Percentiles rank a stretch among this genome's conserved stretches.
Conservation (phyloP, 1,140 invertebrate genomes). For the Archegozetes longisetosus region DNA sequence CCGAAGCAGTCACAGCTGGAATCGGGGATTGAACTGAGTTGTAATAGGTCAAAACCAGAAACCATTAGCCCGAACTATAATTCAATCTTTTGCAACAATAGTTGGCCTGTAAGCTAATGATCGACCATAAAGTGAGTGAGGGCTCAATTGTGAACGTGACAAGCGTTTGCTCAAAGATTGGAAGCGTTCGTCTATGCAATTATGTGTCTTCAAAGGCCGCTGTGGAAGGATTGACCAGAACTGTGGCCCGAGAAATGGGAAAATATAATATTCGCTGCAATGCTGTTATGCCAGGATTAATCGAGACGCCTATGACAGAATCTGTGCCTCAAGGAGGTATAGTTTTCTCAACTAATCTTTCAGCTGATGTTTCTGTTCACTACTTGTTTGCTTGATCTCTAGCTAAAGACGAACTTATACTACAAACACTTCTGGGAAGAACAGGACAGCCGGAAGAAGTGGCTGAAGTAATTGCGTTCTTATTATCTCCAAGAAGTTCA, state of each 20-base stretch:
- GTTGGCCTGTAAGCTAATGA: conserved; percentile 17
- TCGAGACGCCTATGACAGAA: conserved; percentile 61
- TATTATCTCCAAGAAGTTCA: conserved; percentile 57
- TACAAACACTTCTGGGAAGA: conserved; percentile 47
- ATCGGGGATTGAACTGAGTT: too few species aligned
- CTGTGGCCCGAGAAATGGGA: conserved; percentile 66
- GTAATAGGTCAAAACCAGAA: too few species aligned
- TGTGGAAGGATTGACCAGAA: conserved; percentile 65
- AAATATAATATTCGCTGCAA: conserved; percentile 50
- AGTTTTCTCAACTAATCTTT: neutral
- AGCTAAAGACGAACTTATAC: conserved; percentile 32
- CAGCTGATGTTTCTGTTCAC: too few species aligned
- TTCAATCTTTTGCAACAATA: neutral
- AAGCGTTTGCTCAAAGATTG: conserved; percentile 60
- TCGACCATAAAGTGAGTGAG: conserved; percentile 14
- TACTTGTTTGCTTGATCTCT: too few species aligned
- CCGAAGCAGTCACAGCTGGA: too few species aligned
- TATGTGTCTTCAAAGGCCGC: conserved; percentile 79
- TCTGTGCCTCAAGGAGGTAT: conserved; percentile 59
- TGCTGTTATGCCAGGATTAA: conserved; percentile 65
- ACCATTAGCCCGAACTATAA: too few species aligned
- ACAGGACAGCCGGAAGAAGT: conserved; percentile 63
- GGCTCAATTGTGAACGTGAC: conserved; percentile 69
- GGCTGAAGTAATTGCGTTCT: conserved; percentile 59
- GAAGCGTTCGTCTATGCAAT: conserved; percentile 73